phyloP scores from a whole-genome alignment of 1,140 invertebrate genomes.

The Hylaeus anthracinus region DNA sequence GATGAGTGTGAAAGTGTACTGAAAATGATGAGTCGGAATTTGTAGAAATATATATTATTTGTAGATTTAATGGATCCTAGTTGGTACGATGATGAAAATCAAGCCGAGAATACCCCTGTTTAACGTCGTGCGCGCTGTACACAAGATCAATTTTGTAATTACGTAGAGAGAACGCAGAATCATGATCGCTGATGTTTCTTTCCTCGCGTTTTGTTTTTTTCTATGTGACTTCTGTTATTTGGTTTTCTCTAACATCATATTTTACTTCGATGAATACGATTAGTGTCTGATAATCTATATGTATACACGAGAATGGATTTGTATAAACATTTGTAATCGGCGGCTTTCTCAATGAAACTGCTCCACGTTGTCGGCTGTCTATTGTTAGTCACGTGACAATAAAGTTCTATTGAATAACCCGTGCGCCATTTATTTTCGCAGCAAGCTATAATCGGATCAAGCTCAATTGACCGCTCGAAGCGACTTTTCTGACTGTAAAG shows the following conservation, averaged over 20 bases:
- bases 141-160: constrained; percentile 35
- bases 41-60: constrained; percentile 51
- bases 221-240: constrained; percentile 30
- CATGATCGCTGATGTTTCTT: background rate
- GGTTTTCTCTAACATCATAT: constrained; percentile 32
- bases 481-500: background rate
- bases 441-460: background rate
- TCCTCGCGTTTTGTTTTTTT: constrained; percentile 36
- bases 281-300: constrained; percentile 28
- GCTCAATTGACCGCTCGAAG: background rate
- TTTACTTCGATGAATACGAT: constrained; percentile 28
- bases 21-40: constrained; percentile 40
- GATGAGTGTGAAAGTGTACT: constrained; percentile 65
- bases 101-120: constrained; percentile 48
- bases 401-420: constrained; percentile 60
- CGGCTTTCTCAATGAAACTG: constrained; percentile 52
- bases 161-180: constrained; percentile 12
- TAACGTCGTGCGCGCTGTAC: constrained; percentile 15
- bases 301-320: constrained; percentile 56
- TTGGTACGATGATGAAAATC: constrained; percentile 32
- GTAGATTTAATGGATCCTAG: constrained; percentile 43
- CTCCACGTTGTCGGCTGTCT: constrained; percentile 57
- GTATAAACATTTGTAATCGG: constrained; percentile 69
- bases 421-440: constrained; percentile 30
- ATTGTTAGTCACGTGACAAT: constrained; percentile 73